Conservation (phyloP, 2,797 vertebrate species). For the Momotus momota region DNA sequence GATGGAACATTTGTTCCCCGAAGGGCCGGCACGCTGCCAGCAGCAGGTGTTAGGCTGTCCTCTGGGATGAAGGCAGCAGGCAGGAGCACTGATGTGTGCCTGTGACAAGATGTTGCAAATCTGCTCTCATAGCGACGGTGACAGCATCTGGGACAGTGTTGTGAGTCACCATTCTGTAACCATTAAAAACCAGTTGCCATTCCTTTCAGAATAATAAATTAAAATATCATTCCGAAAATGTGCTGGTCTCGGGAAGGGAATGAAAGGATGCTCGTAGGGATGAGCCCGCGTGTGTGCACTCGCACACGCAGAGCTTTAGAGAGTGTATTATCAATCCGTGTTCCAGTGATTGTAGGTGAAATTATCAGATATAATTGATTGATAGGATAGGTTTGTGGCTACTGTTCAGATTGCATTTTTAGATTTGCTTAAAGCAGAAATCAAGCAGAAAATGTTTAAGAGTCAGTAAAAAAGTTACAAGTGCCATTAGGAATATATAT, state of each 20-base stretch:
- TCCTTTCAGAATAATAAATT: constrained; percentile 76
- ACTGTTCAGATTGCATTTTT: neutral
- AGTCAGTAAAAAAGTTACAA: neutral
- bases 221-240: constrained; percentile 73
- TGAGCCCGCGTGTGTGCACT: neutral
- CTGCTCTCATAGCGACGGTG: constrained; percentile 78
- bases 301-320: neutral
- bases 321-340: neutral
- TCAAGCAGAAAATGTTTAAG: neutral
- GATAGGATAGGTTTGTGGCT: neutral
- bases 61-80: constrained; percentile 88
- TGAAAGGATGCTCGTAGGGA: neutral
- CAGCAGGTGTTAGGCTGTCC: constrained; percentile 91
- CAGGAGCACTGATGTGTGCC: constrained; percentile 88
- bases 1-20: constrained; percentile 84
- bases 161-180: constrained; percentile 80
- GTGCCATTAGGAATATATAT: neutral
- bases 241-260: constrained; percentile 47
- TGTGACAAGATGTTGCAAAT: constrained; percentile 87
- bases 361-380: neutral
- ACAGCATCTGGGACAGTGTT: constrained; percentile 84
- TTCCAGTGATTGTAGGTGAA: neutral
- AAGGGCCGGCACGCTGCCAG: constrained; percentile 84
- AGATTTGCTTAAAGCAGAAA: neutral
- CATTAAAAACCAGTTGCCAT: constrained; percentile 81